Evolutionary conservation across 1,140 invertebrate genomes (phyloP), one percentile per base, ranked within the genome.

Genomic region (Cherax destructor): DNA sequence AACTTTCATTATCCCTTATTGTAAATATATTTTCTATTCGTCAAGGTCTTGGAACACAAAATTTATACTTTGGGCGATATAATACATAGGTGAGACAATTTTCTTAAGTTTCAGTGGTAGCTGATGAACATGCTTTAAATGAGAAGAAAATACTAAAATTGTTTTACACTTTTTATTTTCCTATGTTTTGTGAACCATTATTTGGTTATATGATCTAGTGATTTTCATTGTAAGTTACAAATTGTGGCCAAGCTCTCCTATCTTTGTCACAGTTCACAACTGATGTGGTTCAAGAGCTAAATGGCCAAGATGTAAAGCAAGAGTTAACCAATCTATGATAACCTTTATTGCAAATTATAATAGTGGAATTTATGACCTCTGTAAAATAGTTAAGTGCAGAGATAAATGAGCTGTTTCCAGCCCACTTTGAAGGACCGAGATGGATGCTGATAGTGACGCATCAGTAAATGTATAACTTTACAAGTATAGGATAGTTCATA

Each of bases 111-210:
- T 41, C 30, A 41, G 30, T 41, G 30, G 30, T 41, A 2, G 30
- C 30, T 41, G 30, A 1, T 0, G 30, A 41, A 41, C 30, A 41
- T n/a, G n/a, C n/a, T 56, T 1, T 79, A 24, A 79, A 50, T 49
- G 10, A 56, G 21, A 30, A 47, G 24, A 83, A 83, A 83, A 30
- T 7, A 87, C 56, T 50, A 78, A 16, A 52, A 24, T 21, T 74
- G 10, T 86, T 86, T 86, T 86, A 77, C 85, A 72, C 24, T 88
- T 88, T 88, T 88, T 88, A 88, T 88, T 88, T 88, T 72, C 87
- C 80, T 74, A 72, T 88, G 79, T 56, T 88, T 88, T 88, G 79
- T 83, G 69, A 69, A 88, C 87, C 87, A 74, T 72, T 24, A 83
- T 69, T 50, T 79, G 83, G 83, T 85, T 76, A 85, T 85, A 85